Evolutionary conservation across 2,113 vertebrate genomes (phyloP).

Genomic region (Microtus pennsylvanicus): DNA sequence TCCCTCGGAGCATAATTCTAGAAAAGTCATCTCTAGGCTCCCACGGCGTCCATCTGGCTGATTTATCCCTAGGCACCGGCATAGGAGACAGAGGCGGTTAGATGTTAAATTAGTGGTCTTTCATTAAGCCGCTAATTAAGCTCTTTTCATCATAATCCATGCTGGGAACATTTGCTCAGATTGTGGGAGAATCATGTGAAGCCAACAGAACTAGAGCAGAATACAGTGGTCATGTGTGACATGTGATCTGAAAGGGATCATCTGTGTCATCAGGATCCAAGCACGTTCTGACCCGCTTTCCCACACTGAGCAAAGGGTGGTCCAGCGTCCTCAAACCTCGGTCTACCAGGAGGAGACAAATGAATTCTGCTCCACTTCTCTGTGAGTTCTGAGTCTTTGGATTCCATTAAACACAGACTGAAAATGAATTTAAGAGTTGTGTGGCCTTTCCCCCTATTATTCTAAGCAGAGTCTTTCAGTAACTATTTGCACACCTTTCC

Average conservation of each 20-base stretch:
- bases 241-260: neutral
- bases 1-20: neutral
- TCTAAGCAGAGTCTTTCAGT: neutral
- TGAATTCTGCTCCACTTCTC: neutral
- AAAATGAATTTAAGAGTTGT: neutral
- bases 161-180: neutral
- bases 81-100: neutral
- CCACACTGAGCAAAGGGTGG: neutral
- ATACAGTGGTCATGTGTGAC: neutral
- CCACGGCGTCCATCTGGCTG: neutral
- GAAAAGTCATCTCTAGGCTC: neutral
- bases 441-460: neutral
- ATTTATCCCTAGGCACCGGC: neutral
- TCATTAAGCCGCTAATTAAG: slow-evolving; percentile 8
- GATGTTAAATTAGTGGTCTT: neutral
- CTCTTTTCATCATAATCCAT: slow-evolving; percentile 21
- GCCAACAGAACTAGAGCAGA: neutral
- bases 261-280: neutral
- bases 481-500: neutral
- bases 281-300: neutral
- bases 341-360: neutral
- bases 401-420: neutral
- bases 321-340: neutral
- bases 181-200: neutral
- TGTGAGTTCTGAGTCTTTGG: neutral